Conservation (phyloP, 2,113 vertebrate species). For the Falco punctatus region DNA sequence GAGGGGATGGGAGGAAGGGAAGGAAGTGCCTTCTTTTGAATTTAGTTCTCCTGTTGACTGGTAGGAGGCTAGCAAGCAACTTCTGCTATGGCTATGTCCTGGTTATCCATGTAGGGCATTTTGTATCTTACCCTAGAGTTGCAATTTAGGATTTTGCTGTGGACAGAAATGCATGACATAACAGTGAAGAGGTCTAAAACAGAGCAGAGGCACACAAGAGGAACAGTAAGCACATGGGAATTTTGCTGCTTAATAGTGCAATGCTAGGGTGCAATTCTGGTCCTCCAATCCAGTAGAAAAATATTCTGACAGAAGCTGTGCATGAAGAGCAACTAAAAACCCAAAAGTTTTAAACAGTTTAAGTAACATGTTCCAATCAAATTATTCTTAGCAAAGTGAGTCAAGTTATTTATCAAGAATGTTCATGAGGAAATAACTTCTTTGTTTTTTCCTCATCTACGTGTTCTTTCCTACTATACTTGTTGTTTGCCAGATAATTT, state of each 20-base stretch:
- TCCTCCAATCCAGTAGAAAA: conserved; percentile 30
- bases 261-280: conserved; percentile 42
- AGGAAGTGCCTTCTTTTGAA: background rate
- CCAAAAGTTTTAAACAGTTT: background rate
- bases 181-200: conserved; percentile 7
- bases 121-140: background rate
- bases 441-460: background rate
- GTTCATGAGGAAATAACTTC: background rate
- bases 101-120: background rate
- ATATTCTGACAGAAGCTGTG: conserved; percentile 56
- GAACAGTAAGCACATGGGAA: conserved; percentile 13
- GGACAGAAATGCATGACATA: conserved; percentile 26
- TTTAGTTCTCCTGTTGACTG: background rate
- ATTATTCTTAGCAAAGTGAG: conserved; percentile 9
- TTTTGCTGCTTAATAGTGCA: conserved; percentile 39
- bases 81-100: background rate
- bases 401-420: background rate
- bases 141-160: background rate
- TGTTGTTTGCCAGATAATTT: conserved; percentile 1
- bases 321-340: background rate
- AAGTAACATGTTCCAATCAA: background rate
- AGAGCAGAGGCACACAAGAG: conserved; percentile 19
- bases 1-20: background rate
- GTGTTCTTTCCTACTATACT: background rate
- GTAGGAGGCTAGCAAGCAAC: background rate